These are phyloP conservation scores for Mormyrus iriodes DNA, from an alignment of 2,113 vertebrate genomes.

Conservation along the genomic window DNA sequence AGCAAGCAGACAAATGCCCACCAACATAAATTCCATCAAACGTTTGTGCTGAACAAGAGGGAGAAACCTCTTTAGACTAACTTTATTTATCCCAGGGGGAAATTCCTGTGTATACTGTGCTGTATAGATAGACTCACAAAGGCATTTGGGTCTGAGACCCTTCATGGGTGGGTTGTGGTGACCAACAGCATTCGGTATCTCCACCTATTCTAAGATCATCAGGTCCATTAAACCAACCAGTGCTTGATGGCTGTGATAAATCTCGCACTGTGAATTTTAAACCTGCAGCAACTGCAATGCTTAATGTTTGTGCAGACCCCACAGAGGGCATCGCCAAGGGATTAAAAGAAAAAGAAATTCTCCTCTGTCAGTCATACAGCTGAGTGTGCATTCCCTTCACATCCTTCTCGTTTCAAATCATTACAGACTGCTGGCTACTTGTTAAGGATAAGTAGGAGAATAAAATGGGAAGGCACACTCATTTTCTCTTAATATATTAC, in stretches of 20 bases:
- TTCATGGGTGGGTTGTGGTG: neutral
- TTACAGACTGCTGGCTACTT: conserved; percentile 7
- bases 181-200: neutral
- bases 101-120: neutral
- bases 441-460: conserved; percentile 11
- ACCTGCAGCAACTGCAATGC: neutral
- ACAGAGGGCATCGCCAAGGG: neutral
- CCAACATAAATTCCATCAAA: neutral
- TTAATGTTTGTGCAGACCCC: neutral
- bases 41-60: neutral
- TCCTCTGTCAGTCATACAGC: neutral
- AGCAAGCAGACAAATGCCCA: neutral
- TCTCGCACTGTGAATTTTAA: neutral
- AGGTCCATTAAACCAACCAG: neutral
- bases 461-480: neutral
- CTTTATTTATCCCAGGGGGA: neutral
- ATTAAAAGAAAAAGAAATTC: neutral
- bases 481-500: neutral
- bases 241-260: neutral
- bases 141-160: neutral
- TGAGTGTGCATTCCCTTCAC: neutral
- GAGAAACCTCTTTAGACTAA: neutral
- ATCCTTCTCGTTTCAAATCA: conserved; percentile 17
- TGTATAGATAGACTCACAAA: neutral
- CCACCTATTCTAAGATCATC: neutral